Evolutionary conservation across 1,140 invertebrate species (phyloP), one percentile per base, ranked within the genome.

Genomic region (Orchesella cincta): DNA sequence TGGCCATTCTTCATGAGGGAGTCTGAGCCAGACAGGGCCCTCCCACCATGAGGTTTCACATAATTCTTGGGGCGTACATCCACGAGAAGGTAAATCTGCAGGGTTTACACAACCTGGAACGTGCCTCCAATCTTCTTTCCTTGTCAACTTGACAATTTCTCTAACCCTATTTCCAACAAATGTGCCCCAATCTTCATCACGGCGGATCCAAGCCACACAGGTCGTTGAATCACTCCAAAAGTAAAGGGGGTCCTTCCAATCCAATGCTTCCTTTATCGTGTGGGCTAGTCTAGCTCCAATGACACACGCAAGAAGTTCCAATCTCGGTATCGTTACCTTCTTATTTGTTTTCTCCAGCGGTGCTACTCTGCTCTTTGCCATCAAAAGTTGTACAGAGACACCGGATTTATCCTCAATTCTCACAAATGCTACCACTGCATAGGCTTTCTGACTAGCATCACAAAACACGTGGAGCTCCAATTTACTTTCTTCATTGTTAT

Each of bases 21-120:
- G n/a, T 16, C 76, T 39, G 16, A 86, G 74, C 85, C 84, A 86
- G 0, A 72, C 39, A 5, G 86, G 84, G 18, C 86, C 84, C 79
- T 86, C 83, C 83, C 83, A 84, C 85, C 85, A 87, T 64, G 8
- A 14, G 5, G 57, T 12, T 29, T 64, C 14, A 5, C 5, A 26
- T 12, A 64, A 23, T 12, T 64, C 57, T 64, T n/a, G 8, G 14
- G 26, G 26, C 12, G 12, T 14, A 64, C 57, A 64, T 29, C 57
- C 57, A 12, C 57, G 5, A 12, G 57, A 64, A 23, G 57, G 57
- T 46, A 20, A n/a, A n/a, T n/a, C n/a, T n/a, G n/a, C n/a, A n/a
- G n/a, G n/a, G n/a, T n/a, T n/a, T n/a, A n/a, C n/a, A n/a, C n/a
- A n/a, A n/a, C n/a, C n/a, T n/a, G n/a, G n/a, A n/a, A n/a, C n/a